Conservation (phyloP, 2,797 vertebrate genomes). For the Bovichtus diacanthus region DNA sequence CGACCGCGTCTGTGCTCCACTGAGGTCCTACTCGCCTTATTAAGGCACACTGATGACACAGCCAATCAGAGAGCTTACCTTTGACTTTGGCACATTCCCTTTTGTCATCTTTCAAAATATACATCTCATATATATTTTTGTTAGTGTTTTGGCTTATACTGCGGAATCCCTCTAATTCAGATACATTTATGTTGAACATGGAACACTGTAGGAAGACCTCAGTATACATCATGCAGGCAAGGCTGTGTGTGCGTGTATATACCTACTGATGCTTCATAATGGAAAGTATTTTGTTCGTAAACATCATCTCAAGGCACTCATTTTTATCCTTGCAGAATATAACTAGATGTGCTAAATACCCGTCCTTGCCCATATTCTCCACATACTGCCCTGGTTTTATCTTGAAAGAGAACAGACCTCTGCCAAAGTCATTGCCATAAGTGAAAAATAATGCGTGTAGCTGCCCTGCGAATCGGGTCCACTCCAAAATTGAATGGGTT, state of each 20-base stretch:
- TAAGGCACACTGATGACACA: slow-evolving; percentile 78
- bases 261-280: slow-evolving; percentile 35
- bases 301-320: slow-evolving; percentile 28
- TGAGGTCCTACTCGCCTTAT: slow-evolving; percentile 80
- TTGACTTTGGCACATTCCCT: slow-evolving; percentile 18
- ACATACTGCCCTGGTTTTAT: slow-evolving; percentile 22
- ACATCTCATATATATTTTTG: background rate
- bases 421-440: no score
- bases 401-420: background rate
- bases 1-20: slow-evolving; percentile 40
- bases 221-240: no score
- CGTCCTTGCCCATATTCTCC: slow-evolving; percentile 18
- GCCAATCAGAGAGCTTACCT: slow-evolving; percentile 41
- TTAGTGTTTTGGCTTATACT: background rate
- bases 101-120: background rate
- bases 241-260: background rate
- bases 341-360: slow-evolving; percentile 24
- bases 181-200: background rate
- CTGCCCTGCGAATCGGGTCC: no score
- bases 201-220: background rate
- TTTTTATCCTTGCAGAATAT: slow-evolving; percentile 30
- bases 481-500: no score
- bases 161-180: background rate
- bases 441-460: no score
- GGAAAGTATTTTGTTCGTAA: slow-evolving; percentile 56